Evolutionary conservation across 2,888 invertebrate species (phyloP).

Genomic region (Dicyrtoma fusca): DNA sequence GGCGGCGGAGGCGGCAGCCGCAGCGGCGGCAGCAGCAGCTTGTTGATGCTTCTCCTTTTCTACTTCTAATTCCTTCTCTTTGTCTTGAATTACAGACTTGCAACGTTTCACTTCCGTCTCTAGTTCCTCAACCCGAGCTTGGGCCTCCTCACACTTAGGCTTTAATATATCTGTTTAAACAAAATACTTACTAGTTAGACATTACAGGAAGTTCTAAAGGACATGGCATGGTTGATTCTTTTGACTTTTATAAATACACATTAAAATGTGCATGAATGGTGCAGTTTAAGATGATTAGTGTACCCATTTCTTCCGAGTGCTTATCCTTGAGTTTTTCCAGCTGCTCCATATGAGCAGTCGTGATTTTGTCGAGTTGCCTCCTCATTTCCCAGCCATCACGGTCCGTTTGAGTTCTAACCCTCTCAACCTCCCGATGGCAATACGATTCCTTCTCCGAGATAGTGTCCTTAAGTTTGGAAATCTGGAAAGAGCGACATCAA

Average conservation of each 20-base stretch:
- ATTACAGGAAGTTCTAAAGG: too few species aligned
- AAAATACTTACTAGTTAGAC: too few species aligned
- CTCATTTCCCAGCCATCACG: constrained; percentile 72
- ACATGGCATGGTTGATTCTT: too few species aligned
- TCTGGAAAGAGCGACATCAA: constrained; percentile 63
- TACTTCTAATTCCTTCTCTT: not conserved
- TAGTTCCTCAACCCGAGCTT: constrained; percentile 17
- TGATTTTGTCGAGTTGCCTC: constrained; percentile 72
- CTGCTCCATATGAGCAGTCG: constrained; percentile 73
- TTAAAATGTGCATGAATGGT: not conserved
- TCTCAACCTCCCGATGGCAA: constrained; percentile 64
- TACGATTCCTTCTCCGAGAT: constrained; percentile 68
- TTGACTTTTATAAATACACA: too few species aligned
- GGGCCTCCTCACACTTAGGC: constrained; percentile 3
- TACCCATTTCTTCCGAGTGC: constrained; percentile 72
- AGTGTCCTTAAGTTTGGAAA: constrained; percentile 69
- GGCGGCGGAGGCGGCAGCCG: too few species aligned
- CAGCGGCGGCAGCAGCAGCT: not conserved
- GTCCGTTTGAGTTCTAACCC: constrained; percentile 69
- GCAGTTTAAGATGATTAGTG: too few species aligned
- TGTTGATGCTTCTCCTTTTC: not conserved
- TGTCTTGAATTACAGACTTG: not conserved
- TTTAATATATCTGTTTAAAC: constrained; percentile 19
- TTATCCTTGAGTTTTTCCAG: constrained; percentile 69
- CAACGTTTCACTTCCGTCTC: constrained; percentile 1